These are phyloP conservation scores for Malthinus seriepunctatus DNA, from an alignment of 2,888 invertebrate species.

Conservation along the genomic window DNA sequence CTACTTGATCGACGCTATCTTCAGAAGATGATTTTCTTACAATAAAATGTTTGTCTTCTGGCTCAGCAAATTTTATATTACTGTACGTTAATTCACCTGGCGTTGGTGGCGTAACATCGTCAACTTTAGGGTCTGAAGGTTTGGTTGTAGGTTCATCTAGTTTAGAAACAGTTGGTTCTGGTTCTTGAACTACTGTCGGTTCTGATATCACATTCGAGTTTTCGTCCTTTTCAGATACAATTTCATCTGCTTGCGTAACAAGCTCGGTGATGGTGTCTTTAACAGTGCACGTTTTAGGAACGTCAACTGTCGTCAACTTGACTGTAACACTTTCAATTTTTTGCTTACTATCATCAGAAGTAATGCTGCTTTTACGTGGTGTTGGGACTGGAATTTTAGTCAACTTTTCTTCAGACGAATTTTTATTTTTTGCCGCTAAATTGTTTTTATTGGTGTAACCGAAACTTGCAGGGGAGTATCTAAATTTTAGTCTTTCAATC, in stretches of 20 bases:
- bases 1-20: slow-evolving; percentile 46
- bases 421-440: slow-evolving; percentile 24
- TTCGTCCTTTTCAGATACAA: slow-evolving; percentile 7
- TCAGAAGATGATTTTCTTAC: slow-evolving; percentile 43
- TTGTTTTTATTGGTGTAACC: slow-evolving; percentile 39
- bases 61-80: slow-evolving; percentile 31
- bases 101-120: not conserved
- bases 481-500: slow-evolving; percentile 36
- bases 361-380: not conserved
- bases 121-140: no score
- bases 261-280: not conserved
- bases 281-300: not conserved
- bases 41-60: slow-evolving; percentile 36
- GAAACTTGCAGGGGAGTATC: slow-evolving; percentile 44
- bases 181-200: no score
- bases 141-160: not conserved
- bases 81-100: slow-evolving; percentile 13
- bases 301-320: slow-evolving; percentile 4
- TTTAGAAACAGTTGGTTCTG: no score
- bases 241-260: not conserved
- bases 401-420: slow-evolving; percentile 15
- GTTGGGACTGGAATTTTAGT: slow-evolving; percentile 21
- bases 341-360: not conserved
- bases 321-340: slow-evolving; percentile 1
- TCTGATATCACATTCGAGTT: slow-evolving; percentile 5